Evolutionary conservation across 2,797 vertebrate species (phyloP).

Genomic region (Parauchenoglanis ngamensis): DNA sequence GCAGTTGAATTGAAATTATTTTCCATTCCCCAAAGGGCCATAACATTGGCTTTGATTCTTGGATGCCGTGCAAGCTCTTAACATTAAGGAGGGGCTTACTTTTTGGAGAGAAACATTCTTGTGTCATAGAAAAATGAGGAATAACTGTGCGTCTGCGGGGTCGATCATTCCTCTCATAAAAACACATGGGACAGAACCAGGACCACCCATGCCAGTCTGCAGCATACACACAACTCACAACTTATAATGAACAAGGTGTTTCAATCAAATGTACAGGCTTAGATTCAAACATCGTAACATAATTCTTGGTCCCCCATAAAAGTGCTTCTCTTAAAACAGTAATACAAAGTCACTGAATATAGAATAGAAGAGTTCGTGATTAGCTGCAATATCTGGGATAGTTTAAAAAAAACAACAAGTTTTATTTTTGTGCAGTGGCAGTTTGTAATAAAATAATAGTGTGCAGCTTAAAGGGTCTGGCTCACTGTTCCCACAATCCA

Average conservation of each 20-base stretch:
- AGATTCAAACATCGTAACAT: neutral
- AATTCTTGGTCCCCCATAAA: slow-evolving; percentile 22
- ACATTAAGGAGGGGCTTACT: slow-evolving; percentile 70
- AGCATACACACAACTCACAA: slow-evolving; percentile 11
- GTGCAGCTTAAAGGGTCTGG: neutral
- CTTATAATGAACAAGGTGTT: slow-evolving; percentile 27
- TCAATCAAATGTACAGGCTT: slow-evolving; percentile 8
- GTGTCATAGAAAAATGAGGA: slow-evolving; percentile 73
- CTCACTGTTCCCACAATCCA: too few species aligned
- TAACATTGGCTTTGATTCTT: slow-evolving; percentile 59
- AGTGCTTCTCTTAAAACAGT: slow-evolving; percentile 9
- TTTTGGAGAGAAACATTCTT: slow-evolving; percentile 71
- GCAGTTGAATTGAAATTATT: slow-evolving; percentile 42
- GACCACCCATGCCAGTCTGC: slow-evolving; percentile 54
- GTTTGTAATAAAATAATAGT: neutral
- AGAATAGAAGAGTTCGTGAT: slow-evolving; percentile 9
- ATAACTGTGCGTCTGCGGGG: slow-evolving; percentile 74
- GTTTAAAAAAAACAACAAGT: neutral
- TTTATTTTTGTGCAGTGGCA: neutral
- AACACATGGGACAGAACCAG: slow-evolving; percentile 44
- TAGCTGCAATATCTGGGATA: neutral
- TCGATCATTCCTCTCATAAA: slow-evolving; percentile 65
- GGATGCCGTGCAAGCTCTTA: slow-evolving; percentile 48
- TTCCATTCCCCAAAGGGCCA: slow-evolving; percentile 46
- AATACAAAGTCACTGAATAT: slow-evolving; percentile 2